phyloP scores from a whole-genome alignment of 1,140 invertebrate species.

The Zaprionus ornatus region DNA sequence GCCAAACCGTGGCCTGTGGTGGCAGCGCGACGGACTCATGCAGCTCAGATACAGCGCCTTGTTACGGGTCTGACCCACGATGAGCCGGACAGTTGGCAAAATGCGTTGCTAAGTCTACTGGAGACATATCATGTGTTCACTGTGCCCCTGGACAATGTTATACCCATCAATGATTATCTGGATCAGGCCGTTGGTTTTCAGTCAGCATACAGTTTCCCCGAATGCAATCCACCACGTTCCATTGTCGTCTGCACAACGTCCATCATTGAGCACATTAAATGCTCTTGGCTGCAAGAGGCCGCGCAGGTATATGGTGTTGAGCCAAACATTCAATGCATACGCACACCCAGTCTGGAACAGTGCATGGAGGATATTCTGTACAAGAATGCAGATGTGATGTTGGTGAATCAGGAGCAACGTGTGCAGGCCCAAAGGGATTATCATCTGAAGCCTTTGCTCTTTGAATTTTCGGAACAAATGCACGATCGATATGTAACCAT shows the following conservation, averaged over 20 bases:
- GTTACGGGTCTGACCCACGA: slow-evolving; percentile 83
- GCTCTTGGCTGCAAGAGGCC: slow-evolving; percentile 89
- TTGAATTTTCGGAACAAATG: slow-evolving; percentile 86
- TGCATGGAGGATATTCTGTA: slow-evolving; percentile 88
- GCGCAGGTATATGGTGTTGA: slow-evolving; percentile 88
- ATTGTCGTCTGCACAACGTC: slow-evolving; percentile 88
- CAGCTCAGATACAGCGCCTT: slow-evolving; percentile 85
- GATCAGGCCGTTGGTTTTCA: slow-evolving; percentile 86
- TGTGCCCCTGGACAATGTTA: slow-evolving; percentile 84
- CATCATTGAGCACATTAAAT: slow-evolving; percentile 88
- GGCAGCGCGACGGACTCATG: slow-evolving; percentile 86
- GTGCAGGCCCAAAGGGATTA: slow-evolving; percentile 85
- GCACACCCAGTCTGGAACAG: slow-evolving; percentile 84
- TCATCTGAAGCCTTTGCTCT: slow-evolving; percentile 87
- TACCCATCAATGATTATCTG: slow-evolving; percentile 86
- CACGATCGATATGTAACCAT: slow-evolving; percentile 88
- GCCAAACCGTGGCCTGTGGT: slow-evolving; percentile 90
- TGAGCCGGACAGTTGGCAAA: slow-evolving; percentile 84
- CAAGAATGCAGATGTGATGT: slow-evolving; percentile 87
- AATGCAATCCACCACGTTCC: slow-evolving; percentile 87
- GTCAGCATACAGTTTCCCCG: slow-evolving; percentile 87
- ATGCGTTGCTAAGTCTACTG: slow-evolving; percentile 85
- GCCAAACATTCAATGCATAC: slow-evolving; percentile 89
- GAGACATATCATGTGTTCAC: slow-evolving; percentile 84
- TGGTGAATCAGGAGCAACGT: slow-evolving; percentile 87